Evolutionary conservation across 2,113 vertebrate genomes (phyloP).

Genomic region (Lophochroa leadbeateri): DNA sequence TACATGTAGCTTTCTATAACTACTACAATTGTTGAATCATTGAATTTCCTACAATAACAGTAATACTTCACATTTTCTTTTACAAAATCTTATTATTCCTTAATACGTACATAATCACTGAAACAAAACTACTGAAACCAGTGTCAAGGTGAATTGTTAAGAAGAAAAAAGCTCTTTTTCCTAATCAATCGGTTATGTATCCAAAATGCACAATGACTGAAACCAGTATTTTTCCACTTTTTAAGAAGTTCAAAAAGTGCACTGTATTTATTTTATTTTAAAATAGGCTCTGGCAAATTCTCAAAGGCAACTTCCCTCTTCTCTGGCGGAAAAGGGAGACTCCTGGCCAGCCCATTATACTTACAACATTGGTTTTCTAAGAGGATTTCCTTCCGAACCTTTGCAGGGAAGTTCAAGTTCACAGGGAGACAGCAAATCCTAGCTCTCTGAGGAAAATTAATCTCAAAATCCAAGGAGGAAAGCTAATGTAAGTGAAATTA

Average conservation of each 20-base stretch:
- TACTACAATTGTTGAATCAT: neutral
- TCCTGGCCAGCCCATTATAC: neutral
- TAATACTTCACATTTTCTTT: neutral
- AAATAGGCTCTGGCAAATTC: neutral
- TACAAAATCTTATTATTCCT: neutral
- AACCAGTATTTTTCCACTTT: neutral
- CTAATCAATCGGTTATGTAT: neutral
- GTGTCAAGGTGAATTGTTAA: neutral
- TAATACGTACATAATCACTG: neutral
- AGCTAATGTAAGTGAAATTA: neutral
- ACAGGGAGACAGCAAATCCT: neutral
- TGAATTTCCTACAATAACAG: neutral
- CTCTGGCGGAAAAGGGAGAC: neutral
- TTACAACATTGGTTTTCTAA: neutral
- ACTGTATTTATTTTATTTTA: neutral
- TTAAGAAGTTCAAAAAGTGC: neutral
- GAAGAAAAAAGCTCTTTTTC: neutral
- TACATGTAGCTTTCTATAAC: neutral
- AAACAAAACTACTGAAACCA: neutral
- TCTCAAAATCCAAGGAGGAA: conserved; percentile 9
- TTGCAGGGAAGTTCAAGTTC: neutral
- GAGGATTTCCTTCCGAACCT: neutral
- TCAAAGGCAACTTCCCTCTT: neutral
- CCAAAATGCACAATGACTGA: neutral
- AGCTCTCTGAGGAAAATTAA: neutral